Evolutionary conservation across 2,797 vertebrate species (phyloP), one percentile per base, ranked within the genome.

Genomic region (Spheniscus humboldti): DNA sequence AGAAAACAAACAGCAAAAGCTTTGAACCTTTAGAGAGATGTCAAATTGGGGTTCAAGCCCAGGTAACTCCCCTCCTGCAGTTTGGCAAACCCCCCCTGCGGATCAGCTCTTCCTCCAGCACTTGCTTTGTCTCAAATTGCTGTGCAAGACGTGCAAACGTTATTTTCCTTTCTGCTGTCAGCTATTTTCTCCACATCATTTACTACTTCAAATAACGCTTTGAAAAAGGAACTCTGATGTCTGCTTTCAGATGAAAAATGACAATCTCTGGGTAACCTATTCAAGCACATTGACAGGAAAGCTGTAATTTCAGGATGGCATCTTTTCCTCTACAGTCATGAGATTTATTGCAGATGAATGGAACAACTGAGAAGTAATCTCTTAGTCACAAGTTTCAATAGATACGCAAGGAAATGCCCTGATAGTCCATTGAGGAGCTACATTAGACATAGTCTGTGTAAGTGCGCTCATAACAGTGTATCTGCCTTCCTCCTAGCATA

Each of bases 231-330:
- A 63, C 60, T 86, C 90, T 89, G 67, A 91, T 96, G 76, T 87
- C 83, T 96, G 85, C 91, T 97, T 97, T 96, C 80, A 92, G 83
- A 96, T 91, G 81, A 96, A 96, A 95, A 97, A 93, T 94, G 69
- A 96, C 92, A 96, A 83, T 76, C 68, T 18, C 53, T 69, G 67
- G 81, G 83, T 95, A 92, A 96, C 67, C 19, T 82, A 57, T 84
- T 94, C 67, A 68, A 83, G 83, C 37, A 91, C 88, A 52, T 62
- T 90, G 75, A 94, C 75, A 83, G 69, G 74, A 95, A 97, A 95
- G 84, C 75, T 97, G 47, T 97, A 84, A 96, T 98, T 97, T 97
- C 95, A 82, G 93, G 84, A 93, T 81, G 90, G 79, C 88, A 86
- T 94, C 92, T 93, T 83, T 96, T 94, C 79, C 52, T 94, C 60